Evolutionary conservation across 2,113 vertebrate species (phyloP).

Genomic region (Phaethornis superciliosus): DNA sequence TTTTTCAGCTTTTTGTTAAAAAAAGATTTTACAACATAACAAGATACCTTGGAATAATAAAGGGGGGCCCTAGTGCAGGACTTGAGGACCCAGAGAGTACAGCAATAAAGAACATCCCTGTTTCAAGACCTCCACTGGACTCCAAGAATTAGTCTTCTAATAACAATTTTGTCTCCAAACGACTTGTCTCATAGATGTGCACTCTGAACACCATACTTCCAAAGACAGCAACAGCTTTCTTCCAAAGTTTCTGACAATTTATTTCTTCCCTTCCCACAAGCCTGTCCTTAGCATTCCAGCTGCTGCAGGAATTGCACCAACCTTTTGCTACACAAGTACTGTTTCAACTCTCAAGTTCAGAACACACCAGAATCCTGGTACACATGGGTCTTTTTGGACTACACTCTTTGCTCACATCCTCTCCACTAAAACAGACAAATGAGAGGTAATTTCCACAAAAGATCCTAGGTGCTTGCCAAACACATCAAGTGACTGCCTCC

Average conservation of each 20-base stretch:
- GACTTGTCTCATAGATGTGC: not conserved
- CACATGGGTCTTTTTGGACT: not conserved
- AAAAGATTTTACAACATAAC: not conserved
- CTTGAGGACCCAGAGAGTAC: not conserved
- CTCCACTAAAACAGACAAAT: not conserved
- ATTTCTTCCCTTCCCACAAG: not conserved
- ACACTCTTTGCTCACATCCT: not conserved
- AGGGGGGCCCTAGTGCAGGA: not conserved
- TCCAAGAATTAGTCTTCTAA: not conserved
- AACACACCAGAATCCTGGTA: not conserved
- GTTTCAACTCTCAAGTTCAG: not conserved
- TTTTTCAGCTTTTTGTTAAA: not conserved
- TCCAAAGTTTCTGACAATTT: not conserved
- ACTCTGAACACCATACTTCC: too few relatives aligned
- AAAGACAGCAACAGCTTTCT: rapidly evolving
- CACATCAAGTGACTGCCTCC: not conserved
- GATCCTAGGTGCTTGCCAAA: not conserved
- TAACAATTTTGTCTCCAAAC: not conserved
- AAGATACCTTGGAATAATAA: not conserved
- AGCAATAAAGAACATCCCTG: not conserved
- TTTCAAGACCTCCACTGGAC: not conserved
- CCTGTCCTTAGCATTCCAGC: not conserved
- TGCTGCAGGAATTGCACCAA: not conserved
- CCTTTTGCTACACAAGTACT: not conserved
- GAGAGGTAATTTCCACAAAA: not conserved